Conservation (phyloP, 2,888 invertebrate species). For the Strigamia maritima region DNA sequence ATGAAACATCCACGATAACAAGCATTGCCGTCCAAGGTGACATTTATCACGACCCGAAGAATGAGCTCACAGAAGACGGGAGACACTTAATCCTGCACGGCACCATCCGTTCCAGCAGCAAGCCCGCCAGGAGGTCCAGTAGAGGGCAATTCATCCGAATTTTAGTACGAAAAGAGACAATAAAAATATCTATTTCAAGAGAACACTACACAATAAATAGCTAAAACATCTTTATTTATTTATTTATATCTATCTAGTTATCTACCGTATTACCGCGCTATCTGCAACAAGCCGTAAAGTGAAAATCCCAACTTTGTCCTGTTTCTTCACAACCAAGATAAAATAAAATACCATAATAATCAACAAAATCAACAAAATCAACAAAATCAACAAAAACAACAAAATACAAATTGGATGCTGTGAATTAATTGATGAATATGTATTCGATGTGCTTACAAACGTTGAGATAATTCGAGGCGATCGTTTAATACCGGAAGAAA, state of each 20-base stretch:
- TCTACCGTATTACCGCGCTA: too few relatives aligned
- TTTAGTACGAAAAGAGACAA: neutral
- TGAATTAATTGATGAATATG: too few relatives aligned
- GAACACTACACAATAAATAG: neutral
- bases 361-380: too few relatives aligned
- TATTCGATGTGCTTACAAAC: too few relatives aligned
- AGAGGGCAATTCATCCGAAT: neutral
- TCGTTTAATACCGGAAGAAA: neutral
- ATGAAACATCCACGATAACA: neutral
- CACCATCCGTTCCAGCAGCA: constrained; percentile 21
- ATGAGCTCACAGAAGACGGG: neutral
- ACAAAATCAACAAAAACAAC: too few relatives aligned
- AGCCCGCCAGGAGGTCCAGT: neutral
- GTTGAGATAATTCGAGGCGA: neutral
- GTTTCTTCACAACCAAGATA: too few relatives aligned
- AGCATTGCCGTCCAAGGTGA: neutral
- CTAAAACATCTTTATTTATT: neutral
- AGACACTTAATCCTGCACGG: neutral
- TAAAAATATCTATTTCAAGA: constrained; percentile 11
- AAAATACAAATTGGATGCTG: too few relatives aligned
- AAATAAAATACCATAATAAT: too few relatives aligned
- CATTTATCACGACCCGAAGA: neutral
- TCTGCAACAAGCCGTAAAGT: too few relatives aligned
- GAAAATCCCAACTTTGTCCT: too few relatives aligned
- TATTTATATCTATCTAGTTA: neutral